Percentiles rank a stretch among this genome's conserved stretches.
phyloP scores from a whole-genome alignment of 2,113 vertebrate species.

The Condylura cristata region DNA sequence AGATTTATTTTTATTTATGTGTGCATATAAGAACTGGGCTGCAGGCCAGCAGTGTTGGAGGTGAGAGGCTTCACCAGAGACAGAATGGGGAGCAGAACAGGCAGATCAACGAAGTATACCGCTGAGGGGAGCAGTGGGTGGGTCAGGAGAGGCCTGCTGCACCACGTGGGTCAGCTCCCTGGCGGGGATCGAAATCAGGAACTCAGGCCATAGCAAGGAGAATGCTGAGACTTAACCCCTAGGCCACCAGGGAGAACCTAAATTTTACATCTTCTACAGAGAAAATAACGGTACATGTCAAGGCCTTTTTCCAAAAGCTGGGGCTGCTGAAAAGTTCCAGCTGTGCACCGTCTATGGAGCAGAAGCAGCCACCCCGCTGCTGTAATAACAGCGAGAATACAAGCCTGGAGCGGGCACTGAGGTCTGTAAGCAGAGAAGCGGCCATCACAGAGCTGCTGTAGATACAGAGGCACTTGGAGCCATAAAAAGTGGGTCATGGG shows the following conservation, averaged over 20 bases:
- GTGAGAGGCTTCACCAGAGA: too few species aligned
- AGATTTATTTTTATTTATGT: too few species aligned
- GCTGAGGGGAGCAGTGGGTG: too few species aligned
- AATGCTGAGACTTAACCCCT: too few species aligned
- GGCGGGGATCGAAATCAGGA: too few species aligned
- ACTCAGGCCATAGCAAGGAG: too few species aligned
- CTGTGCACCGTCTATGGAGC: slow-evolving; percentile 77
- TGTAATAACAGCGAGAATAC: not conserved
- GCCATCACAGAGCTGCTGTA: not conserved
- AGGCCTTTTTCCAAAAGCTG: not conserved
- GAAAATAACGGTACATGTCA: not conserved
- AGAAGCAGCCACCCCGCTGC: not conserved
- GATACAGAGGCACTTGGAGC: slow-evolving; percentile 70
- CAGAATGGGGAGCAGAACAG: too few species aligned
- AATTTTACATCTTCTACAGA: slow-evolving; percentile 25
- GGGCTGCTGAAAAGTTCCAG: not conserved
- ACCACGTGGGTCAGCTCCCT: too few species aligned
- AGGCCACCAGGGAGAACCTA: not conserved
- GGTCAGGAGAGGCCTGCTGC: too few species aligned
- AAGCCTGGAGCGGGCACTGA: not conserved
- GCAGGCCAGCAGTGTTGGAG: too few species aligned
- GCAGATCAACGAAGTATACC: too few species aligned
- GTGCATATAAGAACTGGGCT: too few species aligned
- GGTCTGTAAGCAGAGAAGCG: not conserved
- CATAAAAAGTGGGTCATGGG: slow-evolving; percentile 65